Base-by-base conservation (phyloP, 1,140 invertebrate species). In the Popillia japonica region DNA sequence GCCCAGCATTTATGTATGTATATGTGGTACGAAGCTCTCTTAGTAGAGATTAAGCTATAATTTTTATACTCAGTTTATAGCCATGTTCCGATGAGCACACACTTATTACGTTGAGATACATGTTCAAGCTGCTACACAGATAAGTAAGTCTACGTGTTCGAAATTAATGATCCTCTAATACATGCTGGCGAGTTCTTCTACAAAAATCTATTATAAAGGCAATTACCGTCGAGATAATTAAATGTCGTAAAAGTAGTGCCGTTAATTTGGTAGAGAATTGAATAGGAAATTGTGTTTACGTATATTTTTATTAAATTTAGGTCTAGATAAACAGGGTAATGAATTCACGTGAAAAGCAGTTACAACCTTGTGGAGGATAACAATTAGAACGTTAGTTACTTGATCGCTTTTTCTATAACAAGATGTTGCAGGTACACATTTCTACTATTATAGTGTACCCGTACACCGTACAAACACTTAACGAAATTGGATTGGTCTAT, bases 291-390 rank as follows among this genome's bases (percentile, higher is more conserved):
- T 42, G 6, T 48, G 44, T 48, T 48, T 48, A 48, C 44, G 17
- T 48, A 48, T 48, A 48, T 48, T 48, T 48, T 48, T 48, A 48
- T 48, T 48, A 48, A 48, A 48, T 48, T 48, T 48, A 48, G 44
- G 44, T n/a, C 11, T n/a, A 48, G 10, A n/a, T n/a, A 48, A 48
- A 11, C 44, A 11, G 11, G 11, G 3, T 48, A 48, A 48, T 10
- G 4, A n/a, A 48, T 14, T n/a, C 11, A n/a, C 44, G 44, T 48
- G 17, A 10, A n/a, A 48, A 48, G 44, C 44, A n/a, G 44, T 48
- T n/a, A 48, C 17, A n/a, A 48, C 11, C 11, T 14, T 48, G 11
- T 48, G 11, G 17, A 2, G 6, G 11, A 48, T 11, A n/a, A 14
- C 11, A 48, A n/a, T n/a, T n/a, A n/a, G n/a, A n/a, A n/a, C n/a